Percentiles rank a stretch among this genome's conserved stretches.
Evolutionary conservation across 1,140 invertebrate genomes (phyloP).

Genomic region (Camponotus vicinus): DNA sequence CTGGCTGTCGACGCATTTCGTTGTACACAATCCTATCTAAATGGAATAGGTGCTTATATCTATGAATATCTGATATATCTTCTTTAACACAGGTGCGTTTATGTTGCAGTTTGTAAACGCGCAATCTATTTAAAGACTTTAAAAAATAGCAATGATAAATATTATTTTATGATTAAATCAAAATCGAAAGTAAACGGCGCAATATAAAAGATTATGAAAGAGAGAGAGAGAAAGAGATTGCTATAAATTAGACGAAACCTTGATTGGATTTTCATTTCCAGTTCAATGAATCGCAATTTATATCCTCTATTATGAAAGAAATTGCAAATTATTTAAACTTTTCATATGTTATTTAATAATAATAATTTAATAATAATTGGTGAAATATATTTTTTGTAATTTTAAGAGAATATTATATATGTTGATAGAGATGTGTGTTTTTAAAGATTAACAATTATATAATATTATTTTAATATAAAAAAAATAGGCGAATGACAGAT

Average conservation of each 20-base stretch:
- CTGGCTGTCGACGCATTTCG: slow-evolving; percentile 69
- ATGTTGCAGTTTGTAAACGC: slow-evolving; percentile 37
- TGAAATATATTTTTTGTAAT: background rate
- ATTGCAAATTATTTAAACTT: background rate
- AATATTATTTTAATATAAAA: background rate
- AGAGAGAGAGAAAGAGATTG: background rate
- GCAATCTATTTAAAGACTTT: slow-evolving; percentile 51
- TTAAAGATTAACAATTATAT: background rate
- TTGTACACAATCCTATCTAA: slow-evolving; percentile 60
- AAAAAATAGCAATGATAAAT: slow-evolving; percentile 32
- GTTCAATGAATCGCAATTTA: background rate
- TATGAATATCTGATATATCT: slow-evolving; percentile 14
- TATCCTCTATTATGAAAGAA: background rate
- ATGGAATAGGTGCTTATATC: slow-evolving; percentile 13
- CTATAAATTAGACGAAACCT: background rate
- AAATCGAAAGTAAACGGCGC: background rate
- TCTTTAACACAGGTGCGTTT: slow-evolving; percentile 36
- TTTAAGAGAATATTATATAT: background rate
- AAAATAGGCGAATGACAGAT: background rate
- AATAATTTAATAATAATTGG: background rate
- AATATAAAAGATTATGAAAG: slow-evolving; percentile 19
- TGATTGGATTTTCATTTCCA: background rate
- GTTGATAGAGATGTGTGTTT: background rate
- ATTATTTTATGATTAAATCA: slow-evolving; percentile 13
- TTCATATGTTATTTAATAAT: background rate